phyloP scores from a whole-genome alignment of 1,140 invertebrate species.

The Andricus grossulariae region DNA sequence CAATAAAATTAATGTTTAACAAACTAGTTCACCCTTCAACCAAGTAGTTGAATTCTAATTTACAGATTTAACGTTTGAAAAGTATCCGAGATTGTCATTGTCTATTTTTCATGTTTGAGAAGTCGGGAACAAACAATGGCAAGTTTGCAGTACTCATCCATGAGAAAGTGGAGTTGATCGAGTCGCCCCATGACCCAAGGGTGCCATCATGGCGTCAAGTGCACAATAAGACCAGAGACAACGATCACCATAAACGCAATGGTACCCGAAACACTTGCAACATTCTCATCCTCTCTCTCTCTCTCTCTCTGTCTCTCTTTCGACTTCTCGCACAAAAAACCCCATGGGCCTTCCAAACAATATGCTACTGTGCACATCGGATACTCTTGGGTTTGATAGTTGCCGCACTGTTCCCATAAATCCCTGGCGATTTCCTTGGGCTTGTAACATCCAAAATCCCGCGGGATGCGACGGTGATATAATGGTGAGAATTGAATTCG shows the following conservation, averaged over 20 bases:
- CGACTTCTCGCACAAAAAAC: constrained; percentile 10
- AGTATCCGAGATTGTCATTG: too few species aligned
- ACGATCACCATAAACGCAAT: constrained; percentile 31
- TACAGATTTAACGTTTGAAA: too few species aligned
- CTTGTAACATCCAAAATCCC: constrained; percentile 49
- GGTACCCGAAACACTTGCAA: constrained; percentile 18
- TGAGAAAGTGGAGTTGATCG: constrained; percentile 11
- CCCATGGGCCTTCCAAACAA: constrained; percentile 44
- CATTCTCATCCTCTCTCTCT: constrained; percentile 34
- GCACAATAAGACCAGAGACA: constrained; percentile 20
- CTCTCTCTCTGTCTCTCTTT: constrained; percentile 1
- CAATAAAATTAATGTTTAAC: too few species aligned
- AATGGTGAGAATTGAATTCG: constrained; percentile 65
- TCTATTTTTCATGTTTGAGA: too few species aligned
- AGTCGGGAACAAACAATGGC: too few species aligned
- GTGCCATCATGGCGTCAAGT: constrained; percentile 21
- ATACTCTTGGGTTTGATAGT: constrained; percentile 62
- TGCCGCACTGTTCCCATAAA: constrained; percentile 65
- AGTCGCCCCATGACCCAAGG: constrained; percentile 21
- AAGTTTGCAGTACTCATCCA: not conserved
- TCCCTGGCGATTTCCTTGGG: constrained; percentile 57
- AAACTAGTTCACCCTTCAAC: too few species aligned
- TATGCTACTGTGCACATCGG: constrained; percentile 65
- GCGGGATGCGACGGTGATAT: constrained; percentile 61
- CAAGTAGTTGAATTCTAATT: too few species aligned